Conservation (phyloP, 2,797 vertebrate genomes). For the Thalassophryne amazonica region DNA sequence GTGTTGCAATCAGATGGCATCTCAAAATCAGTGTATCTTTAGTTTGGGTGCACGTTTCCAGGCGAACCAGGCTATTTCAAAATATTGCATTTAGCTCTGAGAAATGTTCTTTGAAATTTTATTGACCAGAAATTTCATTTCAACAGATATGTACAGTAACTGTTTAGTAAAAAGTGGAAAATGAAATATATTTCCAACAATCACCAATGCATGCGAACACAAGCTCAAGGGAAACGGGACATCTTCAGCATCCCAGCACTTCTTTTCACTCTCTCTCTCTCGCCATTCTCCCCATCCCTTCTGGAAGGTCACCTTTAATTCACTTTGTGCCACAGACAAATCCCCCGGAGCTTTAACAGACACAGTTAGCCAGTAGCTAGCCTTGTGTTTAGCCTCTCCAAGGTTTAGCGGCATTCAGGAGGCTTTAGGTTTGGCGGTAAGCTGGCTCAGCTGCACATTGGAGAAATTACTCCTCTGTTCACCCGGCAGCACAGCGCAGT, state of each 20-base stretch:
- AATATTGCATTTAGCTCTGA: too few species aligned
- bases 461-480: conserved; percentile 75
- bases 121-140: too few species aligned
- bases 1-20: neutral
- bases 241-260: conserved; percentile 27
- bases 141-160: too few species aligned
- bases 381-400: conserved; percentile 55
- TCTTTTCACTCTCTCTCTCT: conserved; percentile 6
- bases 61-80: too few species aligned
- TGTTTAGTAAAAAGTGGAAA: too few species aligned
- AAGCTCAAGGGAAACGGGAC: conserved; percentile 15
- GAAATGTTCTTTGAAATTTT: too few species aligned
- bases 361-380: conserved; percentile 69
- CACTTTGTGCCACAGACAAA: conserved; percentile 69
- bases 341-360: conserved; percentile 60
- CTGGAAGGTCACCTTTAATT: conserved; percentile 76
- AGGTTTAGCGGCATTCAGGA: conserved; percentile 69
- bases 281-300: conserved; percentile 31
- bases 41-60: too few species aligned
- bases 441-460: conserved; percentile 78
- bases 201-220: conserved; percentile 1
- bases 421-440: conserved; percentile 76
- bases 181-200: too few species aligned
- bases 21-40: too few species aligned
- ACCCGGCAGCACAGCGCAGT: conserved; percentile 44